Percentiles rank a stretch among this genome's conserved stretches.
Conservation (phyloP, 2,888 invertebrate genomes). For the Onthophagus sagittarius region DNA sequence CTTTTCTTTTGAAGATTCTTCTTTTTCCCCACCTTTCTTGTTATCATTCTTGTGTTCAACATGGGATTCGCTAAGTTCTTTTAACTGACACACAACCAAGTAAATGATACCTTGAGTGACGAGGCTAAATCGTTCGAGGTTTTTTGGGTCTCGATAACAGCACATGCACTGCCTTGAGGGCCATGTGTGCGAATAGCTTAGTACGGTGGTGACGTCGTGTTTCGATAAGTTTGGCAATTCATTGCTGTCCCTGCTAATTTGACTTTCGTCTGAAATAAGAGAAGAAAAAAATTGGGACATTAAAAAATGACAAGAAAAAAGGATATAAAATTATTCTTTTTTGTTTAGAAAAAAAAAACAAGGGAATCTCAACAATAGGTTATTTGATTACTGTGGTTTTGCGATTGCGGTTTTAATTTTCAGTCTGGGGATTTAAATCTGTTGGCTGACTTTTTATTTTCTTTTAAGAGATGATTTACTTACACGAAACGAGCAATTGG, state of each 20-base stretch:
- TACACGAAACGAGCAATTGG: constrained; percentile 83
- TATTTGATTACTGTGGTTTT: too few species aligned
- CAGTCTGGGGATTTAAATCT: not conserved
- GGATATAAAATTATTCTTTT: not conserved
- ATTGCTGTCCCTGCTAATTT: constrained; percentile 72
- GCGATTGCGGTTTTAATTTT: not conserved
- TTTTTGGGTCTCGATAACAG: constrained; percentile 87
- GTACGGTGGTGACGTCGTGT: constrained; percentile 77
- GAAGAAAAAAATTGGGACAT: constrained; percentile 32
- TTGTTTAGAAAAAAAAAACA: not conserved
- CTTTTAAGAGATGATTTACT: constrained; percentile 44
- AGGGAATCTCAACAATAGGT: not conserved
- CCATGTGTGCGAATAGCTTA: constrained; percentile 85
- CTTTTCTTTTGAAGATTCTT: constrained; percentile 38
- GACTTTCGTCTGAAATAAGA: constrained; percentile 68
- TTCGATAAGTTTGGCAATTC: constrained; percentile 71
- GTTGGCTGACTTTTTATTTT: not conserved
- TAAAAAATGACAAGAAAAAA: not conserved
- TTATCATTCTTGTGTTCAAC: constrained; percentile 35
- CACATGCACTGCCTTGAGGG: constrained; percentile 94
- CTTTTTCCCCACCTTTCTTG: constrained; percentile 36
- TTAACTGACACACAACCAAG: constrained; percentile 77
- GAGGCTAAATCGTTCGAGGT: constrained; percentile 86
- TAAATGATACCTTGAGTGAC: constrained; percentile 84
- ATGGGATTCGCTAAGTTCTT: constrained; percentile 54